Conservation (phyloP, 2,113 vertebrate genomes). For the Anser cygnoides region DNA sequence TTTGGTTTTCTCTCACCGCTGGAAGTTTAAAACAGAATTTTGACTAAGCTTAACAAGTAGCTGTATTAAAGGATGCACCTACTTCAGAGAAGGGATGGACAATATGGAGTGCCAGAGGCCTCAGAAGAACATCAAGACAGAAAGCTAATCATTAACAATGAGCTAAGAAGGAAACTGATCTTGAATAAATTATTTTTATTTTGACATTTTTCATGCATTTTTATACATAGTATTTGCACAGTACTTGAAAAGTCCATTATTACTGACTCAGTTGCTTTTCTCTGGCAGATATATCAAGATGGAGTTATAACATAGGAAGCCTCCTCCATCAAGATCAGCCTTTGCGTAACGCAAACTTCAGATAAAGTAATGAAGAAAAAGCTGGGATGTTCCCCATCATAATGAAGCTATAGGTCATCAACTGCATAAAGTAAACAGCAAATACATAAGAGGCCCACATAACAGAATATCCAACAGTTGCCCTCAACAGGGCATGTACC, state of each 20-base stretch:
- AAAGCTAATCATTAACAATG: not conserved
- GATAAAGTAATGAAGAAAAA: not conserved
- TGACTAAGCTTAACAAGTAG: not conserved
- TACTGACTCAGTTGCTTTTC: not conserved
- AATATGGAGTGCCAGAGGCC: not conserved
- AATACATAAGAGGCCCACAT: not conserved
- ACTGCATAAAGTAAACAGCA: not conserved
- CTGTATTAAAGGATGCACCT: not conserved
- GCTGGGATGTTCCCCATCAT: not conserved
- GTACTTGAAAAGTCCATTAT: not conserved
- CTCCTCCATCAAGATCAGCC: not conserved
- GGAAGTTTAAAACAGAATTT: slow-evolving; percentile 55
- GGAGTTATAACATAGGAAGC: not conserved
- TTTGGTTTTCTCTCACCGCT: slow-evolving; percentile 98
- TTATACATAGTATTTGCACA: not conserved
- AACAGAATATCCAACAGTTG: not conserved
- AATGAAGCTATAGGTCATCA: not conserved
- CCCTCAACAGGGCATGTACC: not conserved
- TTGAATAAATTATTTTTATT: not conserved
- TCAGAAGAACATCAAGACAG: not conserved
- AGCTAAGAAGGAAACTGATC: not conserved
- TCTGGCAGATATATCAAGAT: not conserved
- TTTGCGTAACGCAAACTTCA: not conserved
- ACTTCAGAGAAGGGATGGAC: not conserved
- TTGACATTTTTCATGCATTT: not conserved